Conservation (phyloP, 2,113 vertebrate genomes). For the Cheilinus undulatus region DNA sequence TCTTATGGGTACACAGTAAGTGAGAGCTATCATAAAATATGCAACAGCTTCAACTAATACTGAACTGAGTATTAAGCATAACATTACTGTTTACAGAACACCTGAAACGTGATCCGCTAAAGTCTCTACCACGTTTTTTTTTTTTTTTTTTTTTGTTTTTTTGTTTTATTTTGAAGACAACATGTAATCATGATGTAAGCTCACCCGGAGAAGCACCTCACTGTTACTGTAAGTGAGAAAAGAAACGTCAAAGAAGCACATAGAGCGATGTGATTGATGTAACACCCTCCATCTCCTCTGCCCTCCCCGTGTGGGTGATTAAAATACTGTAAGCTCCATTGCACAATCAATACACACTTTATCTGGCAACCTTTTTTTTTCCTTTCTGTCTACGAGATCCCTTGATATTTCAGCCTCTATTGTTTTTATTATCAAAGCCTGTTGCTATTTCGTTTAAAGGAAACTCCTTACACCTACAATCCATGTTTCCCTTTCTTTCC, state of each 20-base stretch:
- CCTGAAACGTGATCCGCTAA: slow-evolving; percentile 37
- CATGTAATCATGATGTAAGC: slow-evolving; percentile 11
- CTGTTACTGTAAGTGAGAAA: slow-evolving; percentile 22
- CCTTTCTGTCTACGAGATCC: slow-evolving; percentile 30
- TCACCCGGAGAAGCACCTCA: background rate
- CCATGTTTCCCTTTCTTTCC: background rate
- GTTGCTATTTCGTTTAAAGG: background rate
- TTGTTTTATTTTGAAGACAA: slow-evolving; percentile 14
- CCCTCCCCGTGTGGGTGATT: slow-evolving; percentile 44
- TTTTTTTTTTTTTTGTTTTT: slow-evolving; percentile 22
- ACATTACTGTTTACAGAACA: slow-evolving; percentile 51
- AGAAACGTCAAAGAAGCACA: slow-evolving; percentile 51
- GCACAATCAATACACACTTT: slow-evolving; percentile 61
- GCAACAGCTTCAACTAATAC: slow-evolving; percentile 68
- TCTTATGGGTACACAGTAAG: slow-evolving; percentile 45
- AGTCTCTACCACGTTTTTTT: slow-evolving; percentile 34
- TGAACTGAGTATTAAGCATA: slow-evolving; percentile 54
- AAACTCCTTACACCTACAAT: slow-evolving; percentile 14
- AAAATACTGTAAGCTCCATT: slow-evolving; percentile 67
- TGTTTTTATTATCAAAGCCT: slow-evolving; percentile 10
- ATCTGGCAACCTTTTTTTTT: slow-evolving; percentile 23
- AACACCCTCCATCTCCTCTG: slow-evolving; percentile 47
- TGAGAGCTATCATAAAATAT: slow-evolving; percentile 61
- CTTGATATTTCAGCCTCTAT: slow-evolving; percentile 41
- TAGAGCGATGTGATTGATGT: slow-evolving; percentile 35